These are phyloP conservation scores for Hymenopus coronatus DNA, from an alignment of 2,888 invertebrate species.

Conservation along the genomic window DNA sequence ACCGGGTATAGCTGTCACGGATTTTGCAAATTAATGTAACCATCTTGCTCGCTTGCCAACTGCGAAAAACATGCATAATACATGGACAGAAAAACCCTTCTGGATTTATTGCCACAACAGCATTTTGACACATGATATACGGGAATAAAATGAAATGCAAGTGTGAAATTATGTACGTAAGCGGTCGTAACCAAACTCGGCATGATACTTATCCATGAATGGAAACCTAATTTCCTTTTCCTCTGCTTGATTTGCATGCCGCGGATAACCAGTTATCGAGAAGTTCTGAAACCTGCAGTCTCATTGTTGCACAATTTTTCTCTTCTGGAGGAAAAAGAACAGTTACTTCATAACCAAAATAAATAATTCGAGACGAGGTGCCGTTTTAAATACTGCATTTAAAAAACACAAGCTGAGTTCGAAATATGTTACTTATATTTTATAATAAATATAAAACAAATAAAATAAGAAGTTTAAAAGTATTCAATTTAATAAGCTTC, in stretches of 20 bases:
- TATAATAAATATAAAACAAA: too few relatives aligned
- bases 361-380: too few relatives aligned
- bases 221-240: background rate
- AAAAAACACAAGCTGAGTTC: too few relatives aligned
- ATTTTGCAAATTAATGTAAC: background rate
- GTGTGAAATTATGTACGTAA: background rate
- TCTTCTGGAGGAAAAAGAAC: too few relatives aligned
- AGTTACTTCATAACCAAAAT: too few relatives aligned
- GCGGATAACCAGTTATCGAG: background rate
- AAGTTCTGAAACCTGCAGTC: too few relatives aligned
- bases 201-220: background rate
- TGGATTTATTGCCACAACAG: background rate
- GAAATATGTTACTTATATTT: too few relatives aligned
- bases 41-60: background rate
- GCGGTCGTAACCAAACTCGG: background rate
- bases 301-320: too few relatives aligned
- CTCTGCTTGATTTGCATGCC: background rate
- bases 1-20: background rate
- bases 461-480: too few relatives aligned
- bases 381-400: too few relatives aligned
- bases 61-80: background rate
- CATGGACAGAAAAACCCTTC: background rate
- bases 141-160: background rate
- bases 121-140: background rate
- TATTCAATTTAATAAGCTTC: too few relatives aligned